Evolutionary conservation across 2,113 vertebrate genomes (phyloP).

Genomic region (Phrynosoma blainvillii): DNA sequence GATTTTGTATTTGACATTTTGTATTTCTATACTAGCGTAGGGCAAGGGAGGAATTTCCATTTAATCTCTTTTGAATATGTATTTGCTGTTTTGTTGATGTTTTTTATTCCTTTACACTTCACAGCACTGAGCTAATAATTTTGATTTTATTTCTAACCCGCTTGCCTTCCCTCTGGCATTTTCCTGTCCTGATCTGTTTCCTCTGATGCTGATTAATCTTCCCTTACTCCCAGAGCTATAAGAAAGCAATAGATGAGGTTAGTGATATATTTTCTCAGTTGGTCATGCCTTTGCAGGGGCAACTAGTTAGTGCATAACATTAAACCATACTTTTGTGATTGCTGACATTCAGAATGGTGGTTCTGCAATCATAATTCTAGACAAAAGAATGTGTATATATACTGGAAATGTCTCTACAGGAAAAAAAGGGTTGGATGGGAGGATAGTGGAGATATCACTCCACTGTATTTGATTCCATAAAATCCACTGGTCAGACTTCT

Average conservation of each 20-base stretch:
- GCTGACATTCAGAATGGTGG: slow-evolving; percentile 51
- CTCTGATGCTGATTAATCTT: slow-evolving; percentile 81
- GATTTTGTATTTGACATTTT: slow-evolving; percentile 40
- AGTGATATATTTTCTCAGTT: slow-evolving; percentile 82
- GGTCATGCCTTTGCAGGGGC: slow-evolving; percentile 68
- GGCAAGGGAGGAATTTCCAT: slow-evolving; percentile 26
- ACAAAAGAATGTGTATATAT: rapidly evolving
- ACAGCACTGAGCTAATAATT: slow-evolving; percentile 77
- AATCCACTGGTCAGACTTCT: slow-evolving; percentile 31
- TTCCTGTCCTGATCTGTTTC: slow-evolving; percentile 76
- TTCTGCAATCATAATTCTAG: slow-evolving; percentile 28
- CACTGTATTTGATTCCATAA: slow-evolving; percentile 38
- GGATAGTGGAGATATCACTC: slow-evolving; percentile 18
- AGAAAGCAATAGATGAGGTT: slow-evolving; percentile 98
- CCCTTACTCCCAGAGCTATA: slow-evolving; percentile 91
- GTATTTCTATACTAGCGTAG: slow-evolving; percentile 52
- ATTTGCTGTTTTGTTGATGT: slow-evolving; percentile 66
- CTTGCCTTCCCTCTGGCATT: slow-evolving; percentile 79
- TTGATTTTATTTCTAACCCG: slow-evolving; percentile 79
- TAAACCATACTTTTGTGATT: slow-evolving; percentile 42
- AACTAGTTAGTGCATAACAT: slow-evolving; percentile 60
- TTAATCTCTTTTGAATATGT: slow-evolving; percentile 53
- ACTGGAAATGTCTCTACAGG: not conserved
- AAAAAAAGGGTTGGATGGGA: slow-evolving; percentile 39
- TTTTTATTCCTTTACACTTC: slow-evolving; percentile 64